Base-by-base conservation (phyloP, 64 coral and sea anemone genomes). In the Acropora tenuis region DNA sequence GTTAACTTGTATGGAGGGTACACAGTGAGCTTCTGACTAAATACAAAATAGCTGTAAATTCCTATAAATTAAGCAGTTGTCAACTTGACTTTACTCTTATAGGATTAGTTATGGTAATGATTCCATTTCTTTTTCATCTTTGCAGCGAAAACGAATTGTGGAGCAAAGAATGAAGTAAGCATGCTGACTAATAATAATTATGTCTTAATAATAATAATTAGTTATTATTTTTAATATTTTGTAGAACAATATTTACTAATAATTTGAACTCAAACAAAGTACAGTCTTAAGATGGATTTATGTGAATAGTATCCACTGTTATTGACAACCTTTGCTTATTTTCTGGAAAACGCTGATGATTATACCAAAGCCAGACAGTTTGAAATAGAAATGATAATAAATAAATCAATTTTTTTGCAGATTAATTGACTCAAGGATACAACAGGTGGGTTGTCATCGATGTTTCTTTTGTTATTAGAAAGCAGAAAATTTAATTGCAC, bases 131-230 rank as follows among this genome's bases (percentile, higher is more conserved):
- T 50, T 57, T 75, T 79, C 43, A 46, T 79, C 60, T 89, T 71
- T 89, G 30, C 78, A 93, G 94, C 89, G 94, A 80, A 96, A 96
- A 43, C 86, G 94, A 90, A 76, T 90, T 89, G 94, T 96, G 18
- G 94, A 96, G 43, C 90, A 96, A 50, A 93, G 94, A 78, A 96
- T 96, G 47, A 96, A 83, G 94, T 96, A 53, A 90, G 90, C 73
- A 2, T 17, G 44, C 3, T 17, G 52, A 13, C 60, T 63, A 13
- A 13, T 63, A 63, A 13, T 55, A 55, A 30, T 30, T 4, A 55
- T 5, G 4, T 55, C 52, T 4, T 55, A 30, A 30, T 30, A 30
- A 30, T 30, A 30, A 30, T 30, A 30, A 30, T 30, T 30, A 30
- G 30, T 30, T 30, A 30, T 30, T 30, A 30, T 30, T 30, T 30